Evolutionary conservation across 2,888 invertebrate species (phyloP).

Genomic region (Amphipyra berbera): DNA sequence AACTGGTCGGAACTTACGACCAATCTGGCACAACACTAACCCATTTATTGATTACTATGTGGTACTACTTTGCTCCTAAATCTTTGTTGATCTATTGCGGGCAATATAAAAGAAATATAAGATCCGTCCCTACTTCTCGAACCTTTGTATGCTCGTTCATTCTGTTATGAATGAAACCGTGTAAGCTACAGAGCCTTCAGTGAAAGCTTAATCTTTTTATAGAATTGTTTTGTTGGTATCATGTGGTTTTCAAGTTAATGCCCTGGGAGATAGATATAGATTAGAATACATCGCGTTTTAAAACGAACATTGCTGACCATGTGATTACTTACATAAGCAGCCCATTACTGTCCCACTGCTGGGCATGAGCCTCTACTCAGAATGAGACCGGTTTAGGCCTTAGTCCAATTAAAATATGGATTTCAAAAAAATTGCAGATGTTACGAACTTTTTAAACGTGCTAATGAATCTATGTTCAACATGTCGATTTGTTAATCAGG

Average conservation of each 20-base stretch:
- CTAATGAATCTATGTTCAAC: too few relatives aligned
- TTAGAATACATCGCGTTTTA: too few relatives aligned
- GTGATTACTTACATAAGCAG: too few relatives aligned
- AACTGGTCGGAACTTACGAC: conserved; percentile 12
- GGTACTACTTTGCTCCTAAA: conserved; percentile 9
- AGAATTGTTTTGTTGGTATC: background rate
- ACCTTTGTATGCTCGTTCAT: conserved; percentile 13
- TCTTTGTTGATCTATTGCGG: conserved; percentile 31
- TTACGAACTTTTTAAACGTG: too few relatives aligned
- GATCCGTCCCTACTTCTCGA: conserved; percentile 9
- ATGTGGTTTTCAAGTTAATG: background rate
- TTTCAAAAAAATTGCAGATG: too few relatives aligned
- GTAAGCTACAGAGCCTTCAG: background rate
- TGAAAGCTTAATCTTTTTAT: conserved; percentile 7
- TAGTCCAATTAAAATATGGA: too few relatives aligned
- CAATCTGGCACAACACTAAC: conserved; percentile 20
- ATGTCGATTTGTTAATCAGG: too few relatives aligned
- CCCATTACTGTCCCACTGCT: too few relatives aligned
- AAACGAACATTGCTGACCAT: too few relatives aligned
- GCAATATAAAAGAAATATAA: conserved; percentile 32
- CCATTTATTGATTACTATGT: conserved; percentile 37
- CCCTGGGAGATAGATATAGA: too few relatives aligned
- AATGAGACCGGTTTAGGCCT: too few relatives aligned
- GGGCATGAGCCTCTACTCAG: too few relatives aligned
- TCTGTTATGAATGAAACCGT: conserved; percentile 22